Evolutionary conservation across 1,140 invertebrate species (phyloP), one percentile per base, ranked within the genome.

Genomic region (Pachypeltis micranthus): DNA sequence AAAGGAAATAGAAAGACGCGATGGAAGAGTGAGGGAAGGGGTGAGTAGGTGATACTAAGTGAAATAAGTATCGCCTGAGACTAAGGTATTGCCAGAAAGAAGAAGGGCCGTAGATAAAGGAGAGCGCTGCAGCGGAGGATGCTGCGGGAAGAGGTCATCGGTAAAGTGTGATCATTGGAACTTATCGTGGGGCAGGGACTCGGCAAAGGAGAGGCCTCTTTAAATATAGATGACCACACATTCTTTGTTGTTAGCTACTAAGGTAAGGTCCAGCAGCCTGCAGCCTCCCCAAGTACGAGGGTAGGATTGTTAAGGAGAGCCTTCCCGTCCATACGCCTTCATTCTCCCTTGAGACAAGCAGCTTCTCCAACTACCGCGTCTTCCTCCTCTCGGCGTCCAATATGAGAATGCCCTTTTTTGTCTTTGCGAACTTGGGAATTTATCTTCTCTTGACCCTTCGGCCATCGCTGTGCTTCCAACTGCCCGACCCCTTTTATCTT

Each of bases 191-290:
- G 21, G 12, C 34, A 51, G 47, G 47, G 47, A 51, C 47, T 4
- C 47, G 19, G 23, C 21, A 16, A n/a, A n/a, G 10, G 47, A 21
- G 21, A 25, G 27, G 21, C 55, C 55, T 57, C 55, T 57, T 57
- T 57, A 57, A 57, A 57, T 57, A 57, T 57, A 57, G 55, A 57
- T 57, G 55, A 57, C 55, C 55, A 7, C 55, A 57, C 55, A 57
- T 57, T 57, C 55, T 57, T 57, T 57, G 55, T 57, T 57, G 55
- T 57, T 57, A 57, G 7, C 34, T n/a, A n/a, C n/a, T n/a, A n/a
- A n/a, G n/a, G n/a, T n/a, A n/a, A n/a, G n/a, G n/a, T n/a, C n/a
- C n/a, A 44, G 39, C 39, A 12, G n/a, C 39, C n/a, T n/a, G 39
- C 39, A 12, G 12, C 39, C 12, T 44, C 56, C 23, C 7, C 56